Evolutionary conservation across 2,888 invertebrate species (phyloP).

Genomic region (Digitonthophagus gazella): DNA sequence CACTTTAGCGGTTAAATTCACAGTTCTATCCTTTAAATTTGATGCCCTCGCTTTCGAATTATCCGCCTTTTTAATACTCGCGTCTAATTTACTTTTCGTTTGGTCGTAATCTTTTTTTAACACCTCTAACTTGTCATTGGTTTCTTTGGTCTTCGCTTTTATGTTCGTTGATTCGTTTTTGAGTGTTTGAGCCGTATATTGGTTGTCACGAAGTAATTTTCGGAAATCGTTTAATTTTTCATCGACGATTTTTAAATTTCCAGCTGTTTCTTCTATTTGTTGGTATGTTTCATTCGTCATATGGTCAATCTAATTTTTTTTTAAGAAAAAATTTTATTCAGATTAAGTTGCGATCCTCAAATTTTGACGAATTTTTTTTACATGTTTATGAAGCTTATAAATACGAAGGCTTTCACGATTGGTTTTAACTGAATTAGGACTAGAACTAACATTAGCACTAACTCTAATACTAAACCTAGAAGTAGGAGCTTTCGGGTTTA

Average conservation of each 20-base stretch:
- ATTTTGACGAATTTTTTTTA: not conserved
- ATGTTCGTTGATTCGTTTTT: conserved; percentile 74
- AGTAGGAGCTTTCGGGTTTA: no score
- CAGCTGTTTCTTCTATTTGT: conserved; percentile 75
- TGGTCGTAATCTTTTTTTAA: conserved; percentile 69
- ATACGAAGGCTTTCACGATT: no score
- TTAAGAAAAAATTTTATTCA: conserved; percentile 19
- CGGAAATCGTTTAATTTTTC: conserved; percentile 72
- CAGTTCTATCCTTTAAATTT: conserved; percentile 73
- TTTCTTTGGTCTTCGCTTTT: conserved; percentile 67
- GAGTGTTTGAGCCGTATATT: conserved; percentile 78
- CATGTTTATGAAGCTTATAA: no score
- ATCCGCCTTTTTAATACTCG: conserved; percentile 72
- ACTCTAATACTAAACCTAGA: no score
- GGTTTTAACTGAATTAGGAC: no score
- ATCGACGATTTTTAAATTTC: conserved; percentile 72
- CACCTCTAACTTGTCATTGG: conserved; percentile 63
- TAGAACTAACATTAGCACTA: no score
- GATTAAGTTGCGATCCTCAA: not conserved
- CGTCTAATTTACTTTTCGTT: conserved; percentile 69
- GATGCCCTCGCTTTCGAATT: conserved; percentile 78
- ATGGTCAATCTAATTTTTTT: conserved; percentile 66
- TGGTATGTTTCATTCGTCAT: conserved; percentile 78
- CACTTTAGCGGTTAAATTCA: conserved; percentile 66
- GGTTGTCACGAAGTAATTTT: conserved; percentile 78